Base-by-base conservation (phyloP, 2,888 invertebrate species). In the Synanthedon tipuliformis region DNA sequence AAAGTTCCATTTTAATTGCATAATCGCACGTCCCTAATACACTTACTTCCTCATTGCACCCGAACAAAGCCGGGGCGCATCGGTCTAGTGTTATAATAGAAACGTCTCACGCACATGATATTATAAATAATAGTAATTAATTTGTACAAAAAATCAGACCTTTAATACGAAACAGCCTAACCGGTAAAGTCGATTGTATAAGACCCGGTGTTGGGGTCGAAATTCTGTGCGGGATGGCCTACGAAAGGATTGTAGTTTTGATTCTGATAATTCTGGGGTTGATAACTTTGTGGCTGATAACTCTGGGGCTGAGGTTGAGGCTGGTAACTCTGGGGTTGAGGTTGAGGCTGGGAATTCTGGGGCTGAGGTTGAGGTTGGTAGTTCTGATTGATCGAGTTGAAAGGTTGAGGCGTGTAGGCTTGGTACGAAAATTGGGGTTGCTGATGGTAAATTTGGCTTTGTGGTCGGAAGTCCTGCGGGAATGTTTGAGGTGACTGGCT, bases 131-230 rank as follows among this genome's bases (percentile, higher is more conserved):
- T 41, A 53, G 50, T 11, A 52, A 41, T 48, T 13, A 50, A 8
- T 12, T 53, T 45, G 45, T 53, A 50, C 50, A 40, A 15, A 53
- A 41, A 41, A 40, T 41, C 51, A 51, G 49, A 49, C 27, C 18
- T 49, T 61, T 15, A 45, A 13, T 45, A 13, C 1, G n/a, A 49
- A 11, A 13, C 16, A 49, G 2, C 10, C 18, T 88, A 89, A 68
- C 91, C 91, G 64, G 89, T 90, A 69, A 94, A 95, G 69, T 92
- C 91, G 59, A 95, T 91, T 58, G 92, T 89, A 76, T 95, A 95
- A 4, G 95, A 94, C 15, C 94, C 94, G 55, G 91, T 90, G 69
- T 84, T 90, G 49, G 93, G 90, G 68, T 94, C 92, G 57, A 93
- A 89, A 68, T 93, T 94, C 59, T 90, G 89, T 1, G 93, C 91